A percentile compares a stretch with the other conserved stretches of the same genome.
These are phyloP conservation scores for Hapalemur alaotrensis DNA, from an alignment of 2,797 vertebrate genomes.

Conservation along the genomic window DNA sequence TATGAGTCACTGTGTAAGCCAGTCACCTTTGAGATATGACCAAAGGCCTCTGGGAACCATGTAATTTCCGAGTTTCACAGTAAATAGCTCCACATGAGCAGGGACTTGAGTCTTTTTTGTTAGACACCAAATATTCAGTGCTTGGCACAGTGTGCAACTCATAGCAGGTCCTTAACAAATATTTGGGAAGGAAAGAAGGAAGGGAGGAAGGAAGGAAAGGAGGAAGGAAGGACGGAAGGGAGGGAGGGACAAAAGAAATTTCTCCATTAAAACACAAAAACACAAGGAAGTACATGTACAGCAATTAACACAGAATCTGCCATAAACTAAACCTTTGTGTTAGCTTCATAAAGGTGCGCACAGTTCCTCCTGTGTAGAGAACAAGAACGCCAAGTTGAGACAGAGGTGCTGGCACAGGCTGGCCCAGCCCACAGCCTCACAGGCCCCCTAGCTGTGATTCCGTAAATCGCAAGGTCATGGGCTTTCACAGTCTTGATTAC, in stretches of 20 bases:
- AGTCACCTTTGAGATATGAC: neutral
- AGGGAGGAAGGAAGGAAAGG: neutral
- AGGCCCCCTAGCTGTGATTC: neutral
- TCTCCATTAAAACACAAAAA: neutral
- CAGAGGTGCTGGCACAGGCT: no score
- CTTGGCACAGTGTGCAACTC: neutral
- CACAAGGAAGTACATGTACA: neutral
- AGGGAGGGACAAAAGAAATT: neutral
- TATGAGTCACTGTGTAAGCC: neutral
- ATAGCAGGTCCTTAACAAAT: neutral
- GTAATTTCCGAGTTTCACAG: neutral
- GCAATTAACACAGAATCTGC: neutral
- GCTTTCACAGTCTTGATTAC: neutral
- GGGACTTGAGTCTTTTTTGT: neutral
- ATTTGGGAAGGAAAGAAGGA: neutral
- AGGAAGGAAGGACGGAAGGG: neutral
- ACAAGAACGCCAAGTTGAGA: neutral
- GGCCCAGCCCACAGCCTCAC: neutral
- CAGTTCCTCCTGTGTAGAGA: neutral
- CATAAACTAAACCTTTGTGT: neutral
- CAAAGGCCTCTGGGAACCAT: neutral
- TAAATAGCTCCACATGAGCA: neutral
- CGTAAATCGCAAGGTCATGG: neutral
- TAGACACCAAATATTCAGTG: neutral
- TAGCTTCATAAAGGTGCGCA: no score